These are phyloP conservation scores for Laupala kohalensis DNA, from an alignment of 1,140 invertebrate species.

Conservation along the genomic window DNA sequence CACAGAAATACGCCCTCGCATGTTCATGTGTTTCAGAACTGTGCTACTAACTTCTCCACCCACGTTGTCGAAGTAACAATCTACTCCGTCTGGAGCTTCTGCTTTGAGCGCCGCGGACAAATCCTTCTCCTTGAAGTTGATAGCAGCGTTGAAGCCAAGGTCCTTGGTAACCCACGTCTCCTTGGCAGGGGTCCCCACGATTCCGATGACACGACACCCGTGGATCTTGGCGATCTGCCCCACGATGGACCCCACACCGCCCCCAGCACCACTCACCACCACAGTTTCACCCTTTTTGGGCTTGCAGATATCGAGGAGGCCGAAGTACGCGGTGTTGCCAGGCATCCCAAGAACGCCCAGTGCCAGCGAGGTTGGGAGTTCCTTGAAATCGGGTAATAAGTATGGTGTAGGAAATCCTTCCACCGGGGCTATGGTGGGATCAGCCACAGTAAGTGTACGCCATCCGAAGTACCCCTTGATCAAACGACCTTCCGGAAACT, in stretches of 20 bases:
- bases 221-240: slow-evolving; percentile 60
- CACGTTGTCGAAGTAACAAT: slow-evolving; percentile 65
- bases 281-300: slow-evolving; percentile 53
- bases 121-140: slow-evolving; percentile 55
- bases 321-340: slow-evolving; percentile 57
- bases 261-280: slow-evolving; percentile 47
- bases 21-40: slow-evolving; percentile 47
- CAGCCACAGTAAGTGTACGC: slow-evolving; percentile 36
- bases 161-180: slow-evolving; percentile 49
- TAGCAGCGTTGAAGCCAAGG: slow-evolving; percentile 49
- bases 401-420: slow-evolving; percentile 13
- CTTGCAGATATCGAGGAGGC: slow-evolving; percentile 49
- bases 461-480: slow-evolving; percentile 38
- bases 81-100: slow-evolving; percentile 49
- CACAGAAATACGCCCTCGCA: slow-evolving; percentile 42
- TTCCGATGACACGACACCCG: slow-evolving; percentile 54
- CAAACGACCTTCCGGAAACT: slow-evolving; percentile 33
- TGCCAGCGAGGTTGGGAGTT: slow-evolving; percentile 25
- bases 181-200: slow-evolving; percentile 55
- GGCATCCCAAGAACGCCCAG: slow-evolving; percentile 31
- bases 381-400: slow-evolving; percentile 25
- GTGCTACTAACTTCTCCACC: slow-evolving; percentile 47
- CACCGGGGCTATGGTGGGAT: not conserved
- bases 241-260: slow-evolving; percentile 54
- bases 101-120: slow-evolving; percentile 38